Percentiles rank a stretch among this genome's conserved stretches.
These are phyloP conservation scores for Sorex maritimensis DNA, from an alignment of 2,797 vertebrate genomes.

Conservation along the genomic window DNA sequence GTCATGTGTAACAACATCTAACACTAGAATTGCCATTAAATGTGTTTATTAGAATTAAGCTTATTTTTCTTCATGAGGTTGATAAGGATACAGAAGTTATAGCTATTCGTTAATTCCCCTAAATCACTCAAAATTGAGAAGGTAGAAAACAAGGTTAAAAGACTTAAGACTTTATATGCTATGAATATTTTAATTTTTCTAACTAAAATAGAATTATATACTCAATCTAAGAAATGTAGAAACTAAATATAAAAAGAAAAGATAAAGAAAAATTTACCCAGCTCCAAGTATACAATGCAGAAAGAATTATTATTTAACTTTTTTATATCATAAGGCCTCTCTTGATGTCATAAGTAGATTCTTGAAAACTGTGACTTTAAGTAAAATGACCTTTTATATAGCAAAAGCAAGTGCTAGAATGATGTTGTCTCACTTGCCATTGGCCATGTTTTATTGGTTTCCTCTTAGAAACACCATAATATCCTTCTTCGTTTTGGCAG, in stretches of 20 bases:
- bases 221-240: slow-evolving; percentile 9
- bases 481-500: too few relatives aligned
- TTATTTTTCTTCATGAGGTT: slow-evolving; percentile 49
- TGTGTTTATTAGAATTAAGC: background rate
- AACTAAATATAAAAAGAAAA: background rate
- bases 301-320: slow-evolving; percentile 51
- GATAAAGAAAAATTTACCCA: background rate
- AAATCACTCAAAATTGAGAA: background rate
- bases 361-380: background rate
- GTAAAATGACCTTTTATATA: background rate
- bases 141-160: slow-evolving; percentile 8
- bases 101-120: slow-evolving; percentile 16
- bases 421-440: background rate
- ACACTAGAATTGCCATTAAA: slow-evolving; percentile 13
- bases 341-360: background rate
- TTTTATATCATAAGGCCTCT: background rate
- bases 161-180: background rate
- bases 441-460: background rate
- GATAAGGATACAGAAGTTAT: slow-evolving; percentile 39
- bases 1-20: background rate
- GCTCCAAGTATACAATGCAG: background rate
- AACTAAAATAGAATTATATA: slow-evolving; percentile 54
- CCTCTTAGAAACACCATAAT: background rate
- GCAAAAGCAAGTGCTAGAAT: background rate
- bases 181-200: slow-evolving; percentile 46